Evolutionary conservation across 2,888 invertebrate genomes (phyloP), one percentile per base, ranked within the genome.

Genomic region (Melitaea athalia): DNA sequence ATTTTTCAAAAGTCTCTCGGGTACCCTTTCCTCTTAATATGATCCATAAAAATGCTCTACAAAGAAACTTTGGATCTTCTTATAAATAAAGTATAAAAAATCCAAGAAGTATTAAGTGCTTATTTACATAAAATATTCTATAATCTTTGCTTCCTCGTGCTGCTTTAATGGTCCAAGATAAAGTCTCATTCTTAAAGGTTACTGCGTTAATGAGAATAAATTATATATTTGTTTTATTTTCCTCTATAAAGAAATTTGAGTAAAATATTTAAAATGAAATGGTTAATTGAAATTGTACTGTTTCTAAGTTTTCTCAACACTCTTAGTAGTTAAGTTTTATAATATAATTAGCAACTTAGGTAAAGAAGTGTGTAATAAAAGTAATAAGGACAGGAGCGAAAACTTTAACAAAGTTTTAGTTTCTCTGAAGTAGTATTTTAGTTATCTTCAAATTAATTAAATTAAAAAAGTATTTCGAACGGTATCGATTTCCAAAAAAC

Each of bases 11-110:
- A n/a, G n/a, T n/a, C n/a, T n/a, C n/a, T n/a, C n/a, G n/a, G n/a
- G n/a, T n/a, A n/a, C n/a, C n/a, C n/a, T n/a, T n/a, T n/a, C n/a
- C n/a, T n/a, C n/a, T n/a, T 76, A 84, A 81, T 84, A 85, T 85
- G 83, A 86, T 84, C 84, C 85, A 87, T 88, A 88, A 87, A 87
- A 80, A 80, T 78, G 64, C 67, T 69, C 74, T 69, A 71, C 71
- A 74, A 67, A 72, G 63, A 64, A 64, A 60, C 47, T 60, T 60
- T 45, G 64, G 57, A 47, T 57, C 11, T 53, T 12, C 53, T 53
- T 57, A 24, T 45, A 64, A 64, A 59, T 68, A 53, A 42, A 65
- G 57, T 65, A 66, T 69, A 71, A 71, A 68, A 69, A 71, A 66
- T 53, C 67, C 50, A 52, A 68, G 61, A 68, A 63, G 60, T 61